These are phyloP conservation scores for Danionella dracula DNA, from an alignment of 2,797 vertebrate species.

Conservation along the genomic window DNA sequence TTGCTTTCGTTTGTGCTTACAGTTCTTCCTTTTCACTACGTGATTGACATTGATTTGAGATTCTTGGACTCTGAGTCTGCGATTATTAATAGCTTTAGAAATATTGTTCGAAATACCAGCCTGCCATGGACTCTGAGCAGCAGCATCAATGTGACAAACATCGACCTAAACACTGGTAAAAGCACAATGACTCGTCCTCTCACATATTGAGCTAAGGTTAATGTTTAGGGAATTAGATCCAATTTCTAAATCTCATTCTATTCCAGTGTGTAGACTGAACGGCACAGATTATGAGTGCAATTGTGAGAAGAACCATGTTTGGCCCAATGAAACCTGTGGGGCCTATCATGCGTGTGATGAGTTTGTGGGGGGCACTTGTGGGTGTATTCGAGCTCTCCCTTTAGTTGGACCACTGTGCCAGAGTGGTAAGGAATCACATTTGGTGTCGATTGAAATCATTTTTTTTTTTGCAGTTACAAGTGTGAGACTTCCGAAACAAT, in stretches of 20 bases:
- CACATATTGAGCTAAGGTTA: neutral
- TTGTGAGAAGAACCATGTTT: constrained; percentile 23
- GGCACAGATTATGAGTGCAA: constrained; percentile 18
- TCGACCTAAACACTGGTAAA: constrained; percentile 39
- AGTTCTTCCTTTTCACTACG: neutral
- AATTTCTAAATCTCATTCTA: neutral
- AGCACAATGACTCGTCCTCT: neutral
- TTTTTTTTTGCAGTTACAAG: neutral
- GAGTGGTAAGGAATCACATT: neutral
- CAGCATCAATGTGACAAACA: too few relatives aligned
- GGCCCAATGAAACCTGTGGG: too few relatives aligned
- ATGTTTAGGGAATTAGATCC: neutral
- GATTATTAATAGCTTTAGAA: constrained; percentile 18
- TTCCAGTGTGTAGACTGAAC: neutral
- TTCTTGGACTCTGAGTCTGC: constrained; percentile 12
- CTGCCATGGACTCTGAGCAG: constrained; percentile 28
- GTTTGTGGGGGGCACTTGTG: constrained; percentile 53
- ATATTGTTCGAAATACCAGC: neutral
- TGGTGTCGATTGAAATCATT: neutral
- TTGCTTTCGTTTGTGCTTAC: neutral
- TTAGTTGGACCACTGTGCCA: constrained; percentile 36
- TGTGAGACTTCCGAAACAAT: too few relatives aligned
- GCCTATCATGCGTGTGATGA: too few relatives aligned
- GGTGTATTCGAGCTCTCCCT: constrained; percentile 57
- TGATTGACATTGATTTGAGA: neutral